Conservation (phyloP, 2,797 vertebrate genomes). For the Cichlasoma orientale region DNA sequence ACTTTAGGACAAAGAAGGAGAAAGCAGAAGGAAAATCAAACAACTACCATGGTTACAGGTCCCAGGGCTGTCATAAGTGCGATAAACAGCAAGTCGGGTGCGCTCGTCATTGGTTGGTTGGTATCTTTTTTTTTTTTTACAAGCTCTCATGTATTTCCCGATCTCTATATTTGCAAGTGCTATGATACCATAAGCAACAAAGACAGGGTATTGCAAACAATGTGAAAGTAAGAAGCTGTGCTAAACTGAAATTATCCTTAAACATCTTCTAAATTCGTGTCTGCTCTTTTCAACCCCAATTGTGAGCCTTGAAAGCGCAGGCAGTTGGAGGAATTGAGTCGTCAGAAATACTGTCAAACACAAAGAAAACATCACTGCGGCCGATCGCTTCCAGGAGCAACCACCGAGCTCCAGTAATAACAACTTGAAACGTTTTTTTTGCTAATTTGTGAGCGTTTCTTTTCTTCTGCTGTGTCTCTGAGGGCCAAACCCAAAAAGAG, state of each 20-base stretch:
- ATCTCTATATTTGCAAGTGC: background rate
- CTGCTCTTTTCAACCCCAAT: background rate
- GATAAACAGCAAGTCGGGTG: background rate
- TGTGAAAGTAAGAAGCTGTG: background rate
- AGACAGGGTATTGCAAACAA: background rate
- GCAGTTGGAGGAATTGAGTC: slow-evolving; percentile 34
- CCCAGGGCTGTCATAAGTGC: background rate
- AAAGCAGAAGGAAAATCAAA: background rate
- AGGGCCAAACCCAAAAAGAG: slow-evolving; percentile 68
- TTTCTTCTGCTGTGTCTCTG: slow-evolving; percentile 58
- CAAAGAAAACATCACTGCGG: slow-evolving; percentile 16
- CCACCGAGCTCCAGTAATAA: slow-evolving; percentile 42
- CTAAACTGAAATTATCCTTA: background rate
- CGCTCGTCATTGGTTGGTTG: background rate
- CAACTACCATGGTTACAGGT: background rate
- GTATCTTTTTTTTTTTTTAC: background rate
- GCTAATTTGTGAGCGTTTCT: slow-evolving; percentile 66
- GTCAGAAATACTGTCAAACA: slow-evolving; percentile 34
- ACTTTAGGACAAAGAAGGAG: background rate
- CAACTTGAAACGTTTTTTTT: slow-evolving; percentile 50
- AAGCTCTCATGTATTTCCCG: too few relatives aligned
- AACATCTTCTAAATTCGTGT: background rate
- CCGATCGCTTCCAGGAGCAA: slow-evolving; percentile 22
- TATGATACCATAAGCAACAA: background rate
- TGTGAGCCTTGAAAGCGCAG: background rate